Base-by-base conservation (phyloP, 2,797 vertebrate genomes). In the Micropoecilia bifurca region DNA sequence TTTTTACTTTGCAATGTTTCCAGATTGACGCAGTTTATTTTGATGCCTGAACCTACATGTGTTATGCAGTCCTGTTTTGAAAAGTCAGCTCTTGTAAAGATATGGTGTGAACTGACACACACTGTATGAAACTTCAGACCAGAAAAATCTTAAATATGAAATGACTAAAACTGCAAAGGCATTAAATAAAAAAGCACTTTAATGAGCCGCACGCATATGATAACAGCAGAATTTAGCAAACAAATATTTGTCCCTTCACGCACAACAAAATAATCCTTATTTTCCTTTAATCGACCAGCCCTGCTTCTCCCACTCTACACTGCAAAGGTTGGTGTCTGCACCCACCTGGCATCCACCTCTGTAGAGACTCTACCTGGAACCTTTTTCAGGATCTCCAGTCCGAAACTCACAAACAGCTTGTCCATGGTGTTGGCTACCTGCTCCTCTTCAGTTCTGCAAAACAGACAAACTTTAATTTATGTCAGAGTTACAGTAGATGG, bases 341-440 rank as follows among this genome's bases (percentile, higher is more conserved):
- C 66, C 66, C 72, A 99, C 99, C 99, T 97, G 80, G 99, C 99
- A 45, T 99, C 98, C 28, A 99, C 99, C 92, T 99, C 98, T 2
- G 99, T 99, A 41, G 99, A 99, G 13, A 99, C 99, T 16, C 98
- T 95, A 66, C 99, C 99, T 0, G 98, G 98, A 83, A 99, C 97
- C 91, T 97, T 98, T 95, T 99, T 99, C 59, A 99, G 89, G 86
- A 99, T 99, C 92, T 99, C 98, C 0, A 97, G 93, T 47, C 99
- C 98, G 46, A 99, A 99, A 73, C 95, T 90, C 46, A 99, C 97
- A 88, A 98, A 99, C 47, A 99, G 97, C 77, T 99, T 99, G 91
- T 99, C 99, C 85, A 96, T 96, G n/a, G 95, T 97, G 85, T 97
- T 97, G 59, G 92, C 96, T 3, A 99, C 93, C 93, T 99, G 97